Percentiles rank a stretch among this genome's conserved stretches.
Evolutionary conservation across 2,113 vertebrate species (phyloP).

Genomic region (Sphyrna mokarran): DNA sequence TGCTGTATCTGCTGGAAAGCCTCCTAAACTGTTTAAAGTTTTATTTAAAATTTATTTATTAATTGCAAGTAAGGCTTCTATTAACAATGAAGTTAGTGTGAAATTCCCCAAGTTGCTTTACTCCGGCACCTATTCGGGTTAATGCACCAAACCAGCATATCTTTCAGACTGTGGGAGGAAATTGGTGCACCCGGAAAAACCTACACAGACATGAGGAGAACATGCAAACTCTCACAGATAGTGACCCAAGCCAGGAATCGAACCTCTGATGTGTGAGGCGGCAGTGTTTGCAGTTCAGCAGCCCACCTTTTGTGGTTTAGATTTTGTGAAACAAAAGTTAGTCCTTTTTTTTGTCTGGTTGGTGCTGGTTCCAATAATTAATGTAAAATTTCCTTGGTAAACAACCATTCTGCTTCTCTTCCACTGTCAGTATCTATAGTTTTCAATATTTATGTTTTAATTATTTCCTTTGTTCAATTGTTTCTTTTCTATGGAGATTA

Average conservation of each 20-base stretch:
- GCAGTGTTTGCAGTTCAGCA: background rate
- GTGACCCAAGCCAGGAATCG: too few species aligned
- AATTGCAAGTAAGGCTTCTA: too few species aligned
- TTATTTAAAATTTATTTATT: background rate
- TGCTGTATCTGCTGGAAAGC: background rate
- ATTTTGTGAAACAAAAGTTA: background rate
- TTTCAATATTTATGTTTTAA: background rate
- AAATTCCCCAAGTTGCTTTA: too few species aligned
- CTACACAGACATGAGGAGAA: too few species aligned
- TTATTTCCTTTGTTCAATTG: background rate
- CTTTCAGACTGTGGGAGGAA: too few species aligned
- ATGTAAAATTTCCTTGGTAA: background rate
- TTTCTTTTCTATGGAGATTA: background rate
- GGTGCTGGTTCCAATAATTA: background rate
- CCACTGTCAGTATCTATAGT: background rate
- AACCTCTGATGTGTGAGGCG: too few species aligned
- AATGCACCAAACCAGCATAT: too few species aligned
- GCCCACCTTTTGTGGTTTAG: background rate
- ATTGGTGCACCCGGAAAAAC: too few species aligned
- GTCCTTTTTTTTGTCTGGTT: background rate
- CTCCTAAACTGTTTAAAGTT: background rate
- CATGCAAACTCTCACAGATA: too few species aligned
- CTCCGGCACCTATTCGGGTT: too few species aligned
- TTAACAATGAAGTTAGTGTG: too few species aligned
- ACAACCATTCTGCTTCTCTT: background rate